Base-by-base conservation (phyloP, 2,888 invertebrate species). In the Cheilosia vulpina region DNA sequence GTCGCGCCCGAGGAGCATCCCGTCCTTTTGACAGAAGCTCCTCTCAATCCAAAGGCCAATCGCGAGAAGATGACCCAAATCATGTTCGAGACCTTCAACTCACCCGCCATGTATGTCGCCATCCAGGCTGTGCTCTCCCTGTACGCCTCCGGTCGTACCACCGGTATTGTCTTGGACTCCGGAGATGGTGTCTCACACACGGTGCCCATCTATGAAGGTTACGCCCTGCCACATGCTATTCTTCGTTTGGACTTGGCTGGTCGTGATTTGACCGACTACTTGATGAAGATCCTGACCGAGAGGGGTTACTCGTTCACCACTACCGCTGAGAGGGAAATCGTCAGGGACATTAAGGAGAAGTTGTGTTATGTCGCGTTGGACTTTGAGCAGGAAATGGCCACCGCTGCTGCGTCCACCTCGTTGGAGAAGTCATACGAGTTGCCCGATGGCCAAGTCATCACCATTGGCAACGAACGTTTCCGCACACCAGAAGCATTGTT, bases 101-200 rank as follows among this genome's bases (percentile, higher is more conserved):
- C 97, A 38, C 97, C 98, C 82, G 97, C 97, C 91, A 97, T 97
- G 97, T 98, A 97, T 93, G 97, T 98, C 88, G 97, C 97, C 92
- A 97, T 98, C 93, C 97, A 98, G 93, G 97, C 97, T 89, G 97
- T 97, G 88, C 94, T 98, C 83, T 97, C 97, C 24, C 94, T 98
- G 92, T 98, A 98, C 93, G 98, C 98, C 88, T 98, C 98, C 91
- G 98, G 98, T 94, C 97, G 98, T 95, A 98, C 98, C 93, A 98
- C 98, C 92, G 98, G 98, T 94, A 98, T 98, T 93, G 98, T 98
- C 84, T 94, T 98, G 90, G 98, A 98, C 93, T 97, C 97, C 89
- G 98, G 98, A 87, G 98, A 98, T 93, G 98, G 98, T 93, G 98
- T 98, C 87, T 97, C 98, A 52, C 98, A 98, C 95, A 98, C 98